These are phyloP conservation scores for Pipistrellus pipistrellus DNA, from an alignment of 2,797 vertebrate species.

Conservation along the genomic window DNA sequence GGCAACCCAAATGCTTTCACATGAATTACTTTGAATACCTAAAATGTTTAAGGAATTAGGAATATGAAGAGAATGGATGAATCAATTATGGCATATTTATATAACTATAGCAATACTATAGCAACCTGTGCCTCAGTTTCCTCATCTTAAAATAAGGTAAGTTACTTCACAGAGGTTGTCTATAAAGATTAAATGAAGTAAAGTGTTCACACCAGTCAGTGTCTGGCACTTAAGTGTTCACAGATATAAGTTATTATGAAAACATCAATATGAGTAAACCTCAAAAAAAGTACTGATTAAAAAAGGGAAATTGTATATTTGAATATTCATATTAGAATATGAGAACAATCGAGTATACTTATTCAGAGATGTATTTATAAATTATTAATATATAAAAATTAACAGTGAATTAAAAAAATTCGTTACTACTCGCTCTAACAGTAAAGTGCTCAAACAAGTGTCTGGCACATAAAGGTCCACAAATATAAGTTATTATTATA, in stretches of 20 bases:
- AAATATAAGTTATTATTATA: not conserved
- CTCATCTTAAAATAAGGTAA: not conserved
- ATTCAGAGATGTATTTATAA: not conserved
- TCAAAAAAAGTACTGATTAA: not conserved
- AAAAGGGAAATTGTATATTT: not conserved
- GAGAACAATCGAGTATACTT: not conserved
- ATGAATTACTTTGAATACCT: constrained; percentile 28
- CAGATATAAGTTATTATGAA: not conserved
- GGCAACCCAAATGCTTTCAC: not conserved
- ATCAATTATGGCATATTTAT: not conserved
- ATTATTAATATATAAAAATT: not conserved
- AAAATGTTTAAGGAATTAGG: not conserved
- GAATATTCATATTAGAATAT: not conserved
- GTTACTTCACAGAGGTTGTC: not conserved
- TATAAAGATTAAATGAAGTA: not conserved
- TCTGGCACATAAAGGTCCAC: not conserved
- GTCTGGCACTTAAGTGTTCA: not conserved
- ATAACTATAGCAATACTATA: not conserved
- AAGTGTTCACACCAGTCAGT: not conserved
- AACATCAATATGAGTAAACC: not conserved
- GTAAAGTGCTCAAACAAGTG: too few relatives aligned
- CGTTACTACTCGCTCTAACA: not conserved
- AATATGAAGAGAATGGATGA: not conserved
- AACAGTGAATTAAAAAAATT: not conserved
- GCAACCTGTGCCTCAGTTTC: not conserved